Conservation (phyloP, 2,888 invertebrate genomes). For the Drosophila monieri region DNA sequence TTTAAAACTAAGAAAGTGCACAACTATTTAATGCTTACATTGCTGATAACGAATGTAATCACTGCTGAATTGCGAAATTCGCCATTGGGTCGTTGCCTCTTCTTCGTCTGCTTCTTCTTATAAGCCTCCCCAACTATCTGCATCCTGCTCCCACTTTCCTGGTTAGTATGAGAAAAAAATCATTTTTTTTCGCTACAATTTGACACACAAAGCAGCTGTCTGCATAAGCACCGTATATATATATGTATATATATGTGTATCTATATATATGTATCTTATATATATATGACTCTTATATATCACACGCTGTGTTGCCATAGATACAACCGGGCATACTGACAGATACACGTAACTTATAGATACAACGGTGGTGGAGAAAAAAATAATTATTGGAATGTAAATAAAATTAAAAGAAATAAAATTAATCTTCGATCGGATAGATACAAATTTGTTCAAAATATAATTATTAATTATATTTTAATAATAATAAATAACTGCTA, state of each 20-base stretch:
- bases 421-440: background rate
- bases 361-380: background rate
- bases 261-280: constrained; percentile 47
- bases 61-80: constrained; percentile 54
- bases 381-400: background rate
- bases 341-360: constrained; percentile 27
- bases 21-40: too few species aligned
- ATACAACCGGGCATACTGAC: constrained; percentile 32
- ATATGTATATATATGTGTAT: constrained; percentile 13
- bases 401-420: background rate
- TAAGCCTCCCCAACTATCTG: constrained; percentile 8
- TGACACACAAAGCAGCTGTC: constrained; percentile 79
- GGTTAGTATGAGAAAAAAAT: constrained; percentile 35
- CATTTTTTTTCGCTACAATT: constrained; percentile 72
- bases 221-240: constrained; percentile 53
- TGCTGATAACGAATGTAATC: background rate
- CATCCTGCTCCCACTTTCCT: constrained; percentile 33
- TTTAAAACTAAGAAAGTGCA: background rate
- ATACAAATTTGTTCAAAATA: background rate
- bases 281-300: constrained; percentile 33
- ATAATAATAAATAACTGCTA: background rate
- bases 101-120: constrained; percentile 8
- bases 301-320: constrained; percentile 48
- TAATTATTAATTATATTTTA: too few species aligned
- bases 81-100: constrained; percentile 56